Evolutionary conservation across 35 echinoderm and acorn worm genomes (phyloP).

Genomic region (Nesometra sesokonis): DNA sequence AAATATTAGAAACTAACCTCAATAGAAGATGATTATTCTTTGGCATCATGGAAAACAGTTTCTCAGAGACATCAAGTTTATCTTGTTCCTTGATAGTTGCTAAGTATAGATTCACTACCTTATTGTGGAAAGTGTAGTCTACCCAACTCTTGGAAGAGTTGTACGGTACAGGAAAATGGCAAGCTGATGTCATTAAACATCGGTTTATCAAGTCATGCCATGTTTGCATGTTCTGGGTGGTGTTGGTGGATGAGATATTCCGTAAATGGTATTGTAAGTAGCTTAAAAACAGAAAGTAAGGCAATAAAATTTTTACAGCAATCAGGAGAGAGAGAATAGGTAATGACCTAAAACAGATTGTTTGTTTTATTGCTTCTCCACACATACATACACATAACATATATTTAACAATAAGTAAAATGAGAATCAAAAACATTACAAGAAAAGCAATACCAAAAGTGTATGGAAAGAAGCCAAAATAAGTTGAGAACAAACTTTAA

Average conservation of each 20-base stretch:
- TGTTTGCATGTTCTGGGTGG: not conserved
- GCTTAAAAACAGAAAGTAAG: not conserved
- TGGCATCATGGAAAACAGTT: not conserved
- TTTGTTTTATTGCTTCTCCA: no score
- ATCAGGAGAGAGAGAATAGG: no score
- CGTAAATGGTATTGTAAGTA: slow-evolving; percentile 1
- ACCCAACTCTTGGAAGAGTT: not conserved
- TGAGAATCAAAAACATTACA: no score
- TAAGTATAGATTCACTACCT: not conserved
- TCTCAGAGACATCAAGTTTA: not conserved
- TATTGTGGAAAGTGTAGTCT: slow-evolving; percentile 10
- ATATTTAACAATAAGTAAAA: no score
- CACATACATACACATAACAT: no score
- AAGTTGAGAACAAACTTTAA: no score
- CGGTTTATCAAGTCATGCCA: slow-evolving; percentile 2
- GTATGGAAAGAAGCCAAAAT: no score
- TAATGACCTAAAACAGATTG: no score
- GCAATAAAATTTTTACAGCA: not conserved
- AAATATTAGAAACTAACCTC: not conserved
- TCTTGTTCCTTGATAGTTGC: not conserved
- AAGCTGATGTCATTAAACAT: not conserved
- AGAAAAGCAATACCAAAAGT: no score
- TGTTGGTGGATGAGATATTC: not conserved
- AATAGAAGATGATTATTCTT: not conserved
- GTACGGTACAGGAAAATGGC: not conserved